Conservation (phyloP, 2,888 invertebrate genomes). For the Keiferia lycopersicella region DNA sequence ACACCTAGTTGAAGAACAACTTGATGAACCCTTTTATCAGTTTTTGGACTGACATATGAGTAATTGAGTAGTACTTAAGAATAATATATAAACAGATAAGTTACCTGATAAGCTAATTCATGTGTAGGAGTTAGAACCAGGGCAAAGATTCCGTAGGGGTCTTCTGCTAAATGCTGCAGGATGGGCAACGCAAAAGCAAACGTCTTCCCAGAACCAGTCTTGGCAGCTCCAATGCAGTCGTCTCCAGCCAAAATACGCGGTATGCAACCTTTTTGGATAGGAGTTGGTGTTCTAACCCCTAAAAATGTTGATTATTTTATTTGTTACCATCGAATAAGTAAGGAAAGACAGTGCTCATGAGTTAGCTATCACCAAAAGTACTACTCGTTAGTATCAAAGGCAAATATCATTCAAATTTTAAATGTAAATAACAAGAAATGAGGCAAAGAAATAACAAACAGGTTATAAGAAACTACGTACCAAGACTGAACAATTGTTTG, state of each 20-base stretch:
- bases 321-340: neutral
- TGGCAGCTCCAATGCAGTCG: constrained; percentile 97
- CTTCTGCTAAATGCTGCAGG: constrained; percentile 93
- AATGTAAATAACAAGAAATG: neutral
- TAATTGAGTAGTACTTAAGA: neutral
- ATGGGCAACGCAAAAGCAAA: constrained; percentile 98
- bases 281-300: constrained; percentile 90
- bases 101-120: constrained; percentile 92
- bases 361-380: neutral
- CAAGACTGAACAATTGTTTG: constrained; percentile 85
- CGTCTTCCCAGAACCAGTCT: constrained; percentile 99
- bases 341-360: neutral
- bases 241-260: constrained; percentile 88
- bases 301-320: constrained; percentile 13
- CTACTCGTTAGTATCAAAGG: no score
- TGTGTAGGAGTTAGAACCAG: constrained; percentile 97
- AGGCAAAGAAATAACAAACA: neutral
- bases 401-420: no score
- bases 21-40: no score
- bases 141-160: constrained; percentile 98
- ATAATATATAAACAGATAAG: neutral
- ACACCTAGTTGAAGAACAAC: no score
- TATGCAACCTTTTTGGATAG: constrained; percentile 91
- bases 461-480: constrained; percentile 61
- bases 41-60: no score